Evolutionary conservation across 2,113 vertebrate species (phyloP), one percentile per base, ranked within the genome.

Genomic region (Psilopsiagon aymara): DNA sequence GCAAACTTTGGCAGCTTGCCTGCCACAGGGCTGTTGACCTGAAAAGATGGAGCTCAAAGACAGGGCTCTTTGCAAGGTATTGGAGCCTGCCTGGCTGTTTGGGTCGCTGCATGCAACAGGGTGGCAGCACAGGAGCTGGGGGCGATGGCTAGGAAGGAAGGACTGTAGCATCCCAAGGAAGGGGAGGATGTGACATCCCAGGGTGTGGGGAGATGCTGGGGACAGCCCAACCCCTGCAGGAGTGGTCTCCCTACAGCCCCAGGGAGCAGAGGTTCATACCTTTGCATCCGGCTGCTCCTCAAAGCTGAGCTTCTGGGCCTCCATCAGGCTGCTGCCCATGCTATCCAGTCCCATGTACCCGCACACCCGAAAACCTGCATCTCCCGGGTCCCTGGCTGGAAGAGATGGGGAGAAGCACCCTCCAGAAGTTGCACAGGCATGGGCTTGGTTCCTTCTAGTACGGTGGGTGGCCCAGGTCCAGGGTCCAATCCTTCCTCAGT

Each of bases 331-430:
- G 94, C 98, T 98, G 35, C 97, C 97, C 69, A 98, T 97, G 67
- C 97, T 98, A 97, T 99, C 99, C 97, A 99, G 98, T 88, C 99
- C 99, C 99, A 99, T 99, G 98, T 99, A 99, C 2, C 99, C 99
- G 39, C 98, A 98, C 62, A 99, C 88, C 3, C 69, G 96, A 93
- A 98, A 97, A 28, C 97, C 97, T 0, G 96, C 79, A 67, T 99
- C 98, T n/a, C 97, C 97, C 0, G 94, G 66, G 60, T 98, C 98
- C 35, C 96, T 97, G 8, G 94, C 98, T 99, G 91, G n/a, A 90
- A 95, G 75, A 95, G 21, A 94, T 7, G 11, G 33, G 76, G 41
- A 66, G 33, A 86, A 80, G 27, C 11, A 75, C 11, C 69, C 16
- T 79, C 18, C 52, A 85, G 43, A 5, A 10, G 49, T 41, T 0